These are phyloP conservation scores for Stenodera caucasica DNA, from an alignment of 2,888 invertebrate genomes.

Conservation along the genomic window DNA sequence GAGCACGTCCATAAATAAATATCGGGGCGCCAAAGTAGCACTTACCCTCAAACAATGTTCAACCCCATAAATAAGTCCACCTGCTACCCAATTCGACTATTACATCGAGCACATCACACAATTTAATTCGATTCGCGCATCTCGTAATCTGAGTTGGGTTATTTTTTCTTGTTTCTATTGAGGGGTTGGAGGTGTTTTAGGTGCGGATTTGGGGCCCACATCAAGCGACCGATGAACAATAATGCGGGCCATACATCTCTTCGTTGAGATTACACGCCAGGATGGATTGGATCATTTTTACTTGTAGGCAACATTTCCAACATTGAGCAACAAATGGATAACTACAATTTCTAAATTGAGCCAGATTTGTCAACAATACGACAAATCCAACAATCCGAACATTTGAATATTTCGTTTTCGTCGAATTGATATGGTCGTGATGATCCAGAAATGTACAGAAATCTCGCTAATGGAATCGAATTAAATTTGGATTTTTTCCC, in stretches of 20 bases:
- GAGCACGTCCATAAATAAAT: slow-evolving; percentile 26
- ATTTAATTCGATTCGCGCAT: slow-evolving; percentile 26
- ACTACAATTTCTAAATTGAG: slow-evolving; percentile 30
- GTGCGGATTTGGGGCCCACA: slow-evolving; percentile 30
- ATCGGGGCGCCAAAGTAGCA: slow-evolving; percentile 15
- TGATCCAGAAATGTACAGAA: background rate
- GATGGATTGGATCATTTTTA: slow-evolving; percentile 34
- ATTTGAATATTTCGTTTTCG: background rate
- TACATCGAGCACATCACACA: background rate
- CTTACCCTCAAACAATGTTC: slow-evolving; percentile 5
- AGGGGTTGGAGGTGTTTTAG: slow-evolving; percentile 18
- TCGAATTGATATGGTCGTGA: background rate
- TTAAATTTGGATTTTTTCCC: background rate
- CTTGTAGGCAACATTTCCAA: slow-evolving; percentile 28
- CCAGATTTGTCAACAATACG: slow-evolving; percentile 29
- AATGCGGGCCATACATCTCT: slow-evolving; percentile 32
- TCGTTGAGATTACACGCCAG: slow-evolving; percentile 31
- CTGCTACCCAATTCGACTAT: slow-evolving; percentile 3
- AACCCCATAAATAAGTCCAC: slow-evolving; percentile 8
- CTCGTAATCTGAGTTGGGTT: slow-evolving; percentile 19
- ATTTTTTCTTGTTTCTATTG: slow-evolving; percentile 13
- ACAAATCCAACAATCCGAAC: background rate
- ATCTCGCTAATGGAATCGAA: background rate
- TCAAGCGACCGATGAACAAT: slow-evolving; percentile 32
- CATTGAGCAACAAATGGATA: slow-evolving; percentile 29